A percentile compares a stretch with the other conserved stretches of the same genome.
phyloP scores from a whole-genome alignment of 2,797 vertebrate genomes.

The Chelon labrosus region DNA sequence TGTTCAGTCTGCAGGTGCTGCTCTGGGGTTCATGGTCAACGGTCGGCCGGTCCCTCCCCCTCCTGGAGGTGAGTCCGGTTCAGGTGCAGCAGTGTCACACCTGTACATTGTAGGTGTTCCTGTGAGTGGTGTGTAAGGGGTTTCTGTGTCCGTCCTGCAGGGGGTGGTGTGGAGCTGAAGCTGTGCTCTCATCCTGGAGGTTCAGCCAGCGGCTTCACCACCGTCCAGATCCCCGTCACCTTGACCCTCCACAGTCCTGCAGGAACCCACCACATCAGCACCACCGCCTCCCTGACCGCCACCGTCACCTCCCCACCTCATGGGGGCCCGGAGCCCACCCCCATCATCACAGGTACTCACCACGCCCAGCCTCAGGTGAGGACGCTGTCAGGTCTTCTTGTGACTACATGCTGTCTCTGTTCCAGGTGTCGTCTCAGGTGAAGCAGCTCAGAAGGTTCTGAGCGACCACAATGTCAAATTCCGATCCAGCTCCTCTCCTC shows the following conservation, averaged over 20 bases:
- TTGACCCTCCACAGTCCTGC: constrained; percentile 7
- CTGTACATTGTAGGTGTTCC: too few species aligned
- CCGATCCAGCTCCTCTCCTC: background rate
- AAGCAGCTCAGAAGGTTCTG: constrained; percentile 67
- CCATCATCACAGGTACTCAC: constrained; percentile 72
- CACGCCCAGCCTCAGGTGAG: background rate
- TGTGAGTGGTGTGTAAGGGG: background rate
- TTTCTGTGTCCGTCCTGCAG: constrained; percentile 42
- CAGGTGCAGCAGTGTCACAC: too few species aligned
- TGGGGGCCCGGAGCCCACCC: constrained; percentile 14
- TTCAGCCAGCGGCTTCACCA: constrained; percentile 62
- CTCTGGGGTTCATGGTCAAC: constrained; percentile 64
- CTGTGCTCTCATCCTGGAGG: constrained; percentile 54
- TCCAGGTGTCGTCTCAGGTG: constrained; percentile 71
- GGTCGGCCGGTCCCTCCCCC: constrained; percentile 37
- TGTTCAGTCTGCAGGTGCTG: constrained; percentile 43
- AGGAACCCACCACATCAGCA: background rate
- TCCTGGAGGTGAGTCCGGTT: constrained; percentile 61
- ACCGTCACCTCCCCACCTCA: background rate
- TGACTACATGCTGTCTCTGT: background rate
- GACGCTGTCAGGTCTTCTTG: background rate
- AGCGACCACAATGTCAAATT: constrained; percentile 49
- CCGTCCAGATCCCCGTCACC: constrained; percentile 48
- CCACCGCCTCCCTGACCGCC: constrained; percentile 3
- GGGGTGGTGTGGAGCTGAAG: constrained; percentile 40